Percentiles rank a stretch among this genome's conserved stretches.
phyloP scores from a whole-genome alignment of 1,140 invertebrate species.

The Harpegnathos saltator region DNA sequence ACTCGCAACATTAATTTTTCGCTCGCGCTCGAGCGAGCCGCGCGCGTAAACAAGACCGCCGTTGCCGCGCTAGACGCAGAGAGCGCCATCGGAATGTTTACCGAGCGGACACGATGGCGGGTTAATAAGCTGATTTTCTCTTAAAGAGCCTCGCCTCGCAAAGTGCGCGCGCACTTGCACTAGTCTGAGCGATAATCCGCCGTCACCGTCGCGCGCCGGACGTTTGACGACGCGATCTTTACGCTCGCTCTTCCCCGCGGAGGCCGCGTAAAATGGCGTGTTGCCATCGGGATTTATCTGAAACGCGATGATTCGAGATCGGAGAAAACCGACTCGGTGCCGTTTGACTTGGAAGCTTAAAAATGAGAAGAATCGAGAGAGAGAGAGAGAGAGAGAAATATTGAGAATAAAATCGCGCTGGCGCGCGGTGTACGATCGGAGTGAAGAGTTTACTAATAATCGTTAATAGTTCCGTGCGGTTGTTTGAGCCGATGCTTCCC shows the following conservation, averaged over 20 bases:
- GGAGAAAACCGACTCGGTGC: no score
- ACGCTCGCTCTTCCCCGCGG: no score
- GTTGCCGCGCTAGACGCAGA: not conserved
- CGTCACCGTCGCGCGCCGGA: not conserved
- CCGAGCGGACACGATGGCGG: not conserved
- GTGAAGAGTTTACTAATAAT: conserved; percentile 34
- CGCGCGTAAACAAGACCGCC: not conserved
- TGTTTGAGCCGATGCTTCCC: conserved; percentile 41
- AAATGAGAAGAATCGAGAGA: no score
- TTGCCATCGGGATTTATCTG: no score
- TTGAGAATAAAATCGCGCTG: no score
- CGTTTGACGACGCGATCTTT: not conserved
- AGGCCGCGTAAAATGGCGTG: no score
- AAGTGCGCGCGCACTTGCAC: no score
- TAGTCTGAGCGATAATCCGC: not conserved
- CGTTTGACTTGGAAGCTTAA: no score
- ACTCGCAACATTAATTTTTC: conserved; percentile 13
- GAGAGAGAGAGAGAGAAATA: no score
- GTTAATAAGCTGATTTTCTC: conserved; percentile 10
- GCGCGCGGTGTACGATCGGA: not conserved
- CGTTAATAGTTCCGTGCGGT: conserved; percentile 1
- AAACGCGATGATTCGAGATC: no score
- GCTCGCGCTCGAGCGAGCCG: not conserved
- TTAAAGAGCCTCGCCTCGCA: not conserved
- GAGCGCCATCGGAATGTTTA: not conserved